Conservation (phyloP, 2,797 vertebrate genomes). For the Heteromormyrus szaboi region DNA sequence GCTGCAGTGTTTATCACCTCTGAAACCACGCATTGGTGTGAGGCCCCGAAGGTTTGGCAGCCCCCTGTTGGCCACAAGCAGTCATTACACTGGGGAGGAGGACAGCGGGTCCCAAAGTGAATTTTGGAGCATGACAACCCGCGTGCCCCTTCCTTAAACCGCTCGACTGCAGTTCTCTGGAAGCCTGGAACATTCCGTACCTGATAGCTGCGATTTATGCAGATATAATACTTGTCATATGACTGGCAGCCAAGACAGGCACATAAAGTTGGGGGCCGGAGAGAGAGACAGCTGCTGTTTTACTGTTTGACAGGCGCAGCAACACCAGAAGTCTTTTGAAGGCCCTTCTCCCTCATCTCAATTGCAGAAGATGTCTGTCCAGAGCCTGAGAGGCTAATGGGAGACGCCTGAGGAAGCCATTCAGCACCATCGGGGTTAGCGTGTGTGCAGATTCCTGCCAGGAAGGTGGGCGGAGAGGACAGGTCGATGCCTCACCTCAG, state of each 20-base stretch:
- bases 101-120: not conserved
- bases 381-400: not conserved
- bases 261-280: not conserved
- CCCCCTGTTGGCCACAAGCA: not conserved
- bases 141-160: not conserved
- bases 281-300: not conserved
- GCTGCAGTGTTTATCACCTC: not conserved
- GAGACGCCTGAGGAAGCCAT: not conserved
- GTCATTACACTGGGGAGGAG: not conserved
- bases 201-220: not conserved
- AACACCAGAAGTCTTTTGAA: not conserved
- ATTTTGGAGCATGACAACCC: not conserved
- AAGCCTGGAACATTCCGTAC: not conserved
- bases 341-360: not conserved
- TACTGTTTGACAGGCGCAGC: not conserved
- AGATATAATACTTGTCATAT: not conserved
- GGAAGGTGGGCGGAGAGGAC: not conserved
- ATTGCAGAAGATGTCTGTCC: not conserved
- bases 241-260: not conserved
- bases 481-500: not conserved
- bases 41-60: not conserved
- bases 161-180: not conserved
- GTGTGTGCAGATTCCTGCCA: constrained; percentile 16
- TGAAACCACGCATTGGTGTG: not conserved
- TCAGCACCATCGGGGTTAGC: not conserved